Conservation (phyloP, 2,113 vertebrate genomes). For the Coptodon bakossiorum region DNA sequence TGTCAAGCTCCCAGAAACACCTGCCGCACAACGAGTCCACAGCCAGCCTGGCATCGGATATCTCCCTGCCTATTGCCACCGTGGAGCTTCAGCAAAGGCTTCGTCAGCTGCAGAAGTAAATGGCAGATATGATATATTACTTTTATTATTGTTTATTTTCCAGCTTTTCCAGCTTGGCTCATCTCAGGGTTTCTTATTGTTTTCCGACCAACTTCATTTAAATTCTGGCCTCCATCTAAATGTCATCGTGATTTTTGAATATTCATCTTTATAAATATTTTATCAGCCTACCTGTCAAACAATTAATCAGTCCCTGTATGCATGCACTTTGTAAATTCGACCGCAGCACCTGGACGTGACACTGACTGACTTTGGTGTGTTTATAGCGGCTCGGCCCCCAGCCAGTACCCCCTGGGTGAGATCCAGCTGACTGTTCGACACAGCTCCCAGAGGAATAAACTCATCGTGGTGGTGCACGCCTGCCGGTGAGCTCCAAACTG, state of each 20-base stretch:
- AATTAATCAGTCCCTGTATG: not conserved
- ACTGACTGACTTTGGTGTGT: conserved; percentile 31
- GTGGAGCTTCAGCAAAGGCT: conserved; percentile 89
- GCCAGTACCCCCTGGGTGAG: conserved; percentile 87
- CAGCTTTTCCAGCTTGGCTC: not conserved
- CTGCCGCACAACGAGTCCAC: conserved; percentile 83
- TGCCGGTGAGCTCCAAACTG: conserved; percentile 79
- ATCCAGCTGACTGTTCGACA: conserved; percentile 92
- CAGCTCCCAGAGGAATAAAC: conserved; percentile 92
- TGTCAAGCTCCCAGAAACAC: conserved; percentile 78
- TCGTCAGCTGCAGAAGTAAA: conserved; percentile 89
- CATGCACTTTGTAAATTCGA: not conserved
- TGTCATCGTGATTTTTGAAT: not conserved
- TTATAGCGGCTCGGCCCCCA: conserved; percentile 80
- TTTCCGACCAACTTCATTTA: not conserved
- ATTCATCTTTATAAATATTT: not conserved
- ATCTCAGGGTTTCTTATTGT: not conserved
- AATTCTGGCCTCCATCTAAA: not conserved
- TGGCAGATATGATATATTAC: not conserved
- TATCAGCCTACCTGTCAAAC: not conserved
- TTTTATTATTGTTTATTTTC: not conserved
- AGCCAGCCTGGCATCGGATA: conserved; percentile 89
- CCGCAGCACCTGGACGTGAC: not conserved
- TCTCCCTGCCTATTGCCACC: conserved; percentile 85
- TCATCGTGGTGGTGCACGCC: conserved; percentile 91